phyloP scores from a whole-genome alignment of 2,888 invertebrate genomes.

The Eupithecia centaureata region DNA sequence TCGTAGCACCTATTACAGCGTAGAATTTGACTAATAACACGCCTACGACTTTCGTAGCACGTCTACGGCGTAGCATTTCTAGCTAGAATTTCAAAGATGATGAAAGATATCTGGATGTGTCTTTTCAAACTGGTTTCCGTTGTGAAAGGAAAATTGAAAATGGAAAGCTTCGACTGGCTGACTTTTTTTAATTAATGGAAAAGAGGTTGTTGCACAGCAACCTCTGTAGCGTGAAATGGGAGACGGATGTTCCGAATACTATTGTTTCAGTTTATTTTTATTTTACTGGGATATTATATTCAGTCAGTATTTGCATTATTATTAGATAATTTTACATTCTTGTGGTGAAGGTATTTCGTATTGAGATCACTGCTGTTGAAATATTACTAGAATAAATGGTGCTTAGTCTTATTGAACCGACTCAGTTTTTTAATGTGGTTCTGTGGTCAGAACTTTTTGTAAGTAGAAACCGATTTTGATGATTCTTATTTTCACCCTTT shows the following conservation, averaged over 20 bases:
- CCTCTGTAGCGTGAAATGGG: constrained; percentile 34
- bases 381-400: not conserved
- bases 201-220: constrained; percentile 20
- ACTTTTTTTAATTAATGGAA: constrained; percentile 44
- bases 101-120: constrained; percentile 39
- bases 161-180: constrained; percentile 24
- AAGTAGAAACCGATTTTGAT: no score
- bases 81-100: constrained; percentile 31
- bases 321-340: not conserved
- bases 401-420: no score
- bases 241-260: constrained; percentile 21
- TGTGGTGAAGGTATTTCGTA: not conserved
- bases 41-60: constrained; percentile 31
- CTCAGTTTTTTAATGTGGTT: no score
- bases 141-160: constrained; percentile 28
- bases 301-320: not conserved
- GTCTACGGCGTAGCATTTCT: constrained; percentile 20
- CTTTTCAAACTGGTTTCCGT: constrained; percentile 33
- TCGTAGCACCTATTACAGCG: not conserved
- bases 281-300: not conserved
- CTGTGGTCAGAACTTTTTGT: no score
- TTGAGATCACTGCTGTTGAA: not conserved
- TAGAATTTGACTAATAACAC: constrained; percentile 6
- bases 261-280: constrained; percentile 13
- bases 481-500: no score